Percentiles rank a stretch among this genome's conserved stretches.
phyloP scores from a whole-genome alignment of 1,140 invertebrate species.

The Octopus sinensis region DNA sequence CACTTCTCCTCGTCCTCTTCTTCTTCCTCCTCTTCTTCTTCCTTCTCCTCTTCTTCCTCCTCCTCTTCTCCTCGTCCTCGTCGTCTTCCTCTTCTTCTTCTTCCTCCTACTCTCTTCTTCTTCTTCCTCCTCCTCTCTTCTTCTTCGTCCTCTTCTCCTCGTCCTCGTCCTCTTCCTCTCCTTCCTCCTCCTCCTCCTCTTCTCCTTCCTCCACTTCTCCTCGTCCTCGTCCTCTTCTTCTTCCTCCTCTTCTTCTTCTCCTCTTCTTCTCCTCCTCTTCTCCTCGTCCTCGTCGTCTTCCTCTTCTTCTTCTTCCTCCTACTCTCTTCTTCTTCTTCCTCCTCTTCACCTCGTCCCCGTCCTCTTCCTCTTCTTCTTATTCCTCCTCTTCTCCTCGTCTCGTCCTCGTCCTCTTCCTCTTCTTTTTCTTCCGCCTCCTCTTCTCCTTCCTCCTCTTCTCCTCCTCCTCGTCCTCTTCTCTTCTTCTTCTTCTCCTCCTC shows the following conservation, averaged over 20 bases:
- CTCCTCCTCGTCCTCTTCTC: background rate
- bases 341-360: background rate
- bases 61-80: background rate
- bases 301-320: background rate
- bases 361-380: background rate
- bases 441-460: background rate
- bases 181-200: background rate
- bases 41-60: background rate
- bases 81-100: background rate
- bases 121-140: too few species aligned
- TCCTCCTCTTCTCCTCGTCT: background rate
- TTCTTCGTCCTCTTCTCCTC: too few species aligned
- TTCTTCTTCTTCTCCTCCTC: background rate
- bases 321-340: background rate
- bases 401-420: background rate
- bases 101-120: too few species aligned
- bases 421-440: background rate
- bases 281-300: background rate
- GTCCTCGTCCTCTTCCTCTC: background rate
- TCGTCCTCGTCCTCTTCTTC: background rate
- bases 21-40: background rate
- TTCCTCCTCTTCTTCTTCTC: background rate
- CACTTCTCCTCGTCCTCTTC: background rate
- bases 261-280: background rate
- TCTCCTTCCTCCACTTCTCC: background rate